These are phyloP conservation scores for Taxidea taxus DNA, from an alignment of 2,113 vertebrate genomes.

Conservation along the genomic window DNA sequence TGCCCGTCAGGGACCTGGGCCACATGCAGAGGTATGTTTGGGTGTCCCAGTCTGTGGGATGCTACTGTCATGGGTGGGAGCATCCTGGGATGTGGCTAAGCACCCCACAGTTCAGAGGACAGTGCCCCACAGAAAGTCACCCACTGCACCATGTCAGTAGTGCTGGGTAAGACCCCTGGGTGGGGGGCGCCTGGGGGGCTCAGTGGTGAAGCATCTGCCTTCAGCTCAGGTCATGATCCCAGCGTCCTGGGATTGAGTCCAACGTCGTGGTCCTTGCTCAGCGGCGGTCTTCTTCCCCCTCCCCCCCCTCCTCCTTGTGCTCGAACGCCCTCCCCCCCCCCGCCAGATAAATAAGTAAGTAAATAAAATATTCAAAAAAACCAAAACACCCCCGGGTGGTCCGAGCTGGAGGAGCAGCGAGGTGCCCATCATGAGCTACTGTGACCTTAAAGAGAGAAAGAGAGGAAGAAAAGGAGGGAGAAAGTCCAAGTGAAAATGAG, in stretches of 20 bases:
- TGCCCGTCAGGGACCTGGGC: fast-evolving
- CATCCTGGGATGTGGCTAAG: too few species aligned
- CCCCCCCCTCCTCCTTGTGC: not conserved
- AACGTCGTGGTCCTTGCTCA: fast-evolving
- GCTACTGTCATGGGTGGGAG: too few species aligned
- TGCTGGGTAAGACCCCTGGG: not conserved
- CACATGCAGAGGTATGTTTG: not conserved
- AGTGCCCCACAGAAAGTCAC: too few species aligned
- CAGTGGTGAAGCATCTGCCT: not conserved
- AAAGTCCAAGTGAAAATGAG: not conserved
- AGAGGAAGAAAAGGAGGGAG: not conserved
- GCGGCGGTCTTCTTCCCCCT: not conserved
- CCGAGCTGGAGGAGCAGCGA: fast-evolving
- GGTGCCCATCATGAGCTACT: not conserved
- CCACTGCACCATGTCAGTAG: fast-evolving
- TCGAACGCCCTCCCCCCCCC: too few species aligned
- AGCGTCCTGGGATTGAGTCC: not conserved
- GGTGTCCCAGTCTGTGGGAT: too few species aligned
- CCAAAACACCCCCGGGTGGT: not conserved
- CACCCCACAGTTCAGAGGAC: too few species aligned
- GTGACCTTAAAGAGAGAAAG: not conserved
- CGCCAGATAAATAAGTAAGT: not conserved
- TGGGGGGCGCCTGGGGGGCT: not conserved
- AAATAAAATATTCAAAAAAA: not conserved
- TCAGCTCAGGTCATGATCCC: not conserved